phyloP scores from a whole-genome alignment of 2,797 vertebrate genomes.

The Tadarida brasiliensis region DNA sequence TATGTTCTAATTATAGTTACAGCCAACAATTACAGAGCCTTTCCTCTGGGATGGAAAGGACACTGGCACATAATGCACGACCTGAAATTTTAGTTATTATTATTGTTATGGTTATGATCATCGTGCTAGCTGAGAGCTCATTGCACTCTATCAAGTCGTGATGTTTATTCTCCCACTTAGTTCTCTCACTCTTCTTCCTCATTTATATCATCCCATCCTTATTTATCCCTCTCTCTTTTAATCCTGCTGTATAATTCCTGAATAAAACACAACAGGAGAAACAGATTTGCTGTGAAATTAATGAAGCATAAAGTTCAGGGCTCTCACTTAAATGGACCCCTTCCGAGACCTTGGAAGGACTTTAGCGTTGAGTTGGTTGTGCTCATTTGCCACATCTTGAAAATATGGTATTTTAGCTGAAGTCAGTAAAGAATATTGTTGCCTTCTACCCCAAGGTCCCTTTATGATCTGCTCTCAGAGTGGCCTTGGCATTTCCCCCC shows the following conservation, averaged over 20 bases:
- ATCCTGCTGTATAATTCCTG: background rate
- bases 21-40: background rate
- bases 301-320: background rate
- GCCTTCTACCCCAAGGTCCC: background rate
- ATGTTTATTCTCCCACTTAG: background rate
- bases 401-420: background rate
- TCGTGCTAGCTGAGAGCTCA: background rate
- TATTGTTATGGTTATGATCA: background rate
- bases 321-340: background rate
- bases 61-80: background rate
- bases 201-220: background rate
- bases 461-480: background rate
- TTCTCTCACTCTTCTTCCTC: background rate
- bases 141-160: background rate
- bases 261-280: background rate
- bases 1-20: background rate
- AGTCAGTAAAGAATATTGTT: background rate
- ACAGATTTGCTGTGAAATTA: background rate
- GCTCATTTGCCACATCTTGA: background rate
- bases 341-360: background rate
- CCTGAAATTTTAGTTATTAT: background rate
- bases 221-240: background rate
- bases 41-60: background rate
- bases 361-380: background rate
- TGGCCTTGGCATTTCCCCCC: background rate